These are phyloP conservation scores for Heliocidaris tuberculata DNA, from an alignment of 35 echinoderm and acorn worm species.

Conservation along the genomic window DNA sequence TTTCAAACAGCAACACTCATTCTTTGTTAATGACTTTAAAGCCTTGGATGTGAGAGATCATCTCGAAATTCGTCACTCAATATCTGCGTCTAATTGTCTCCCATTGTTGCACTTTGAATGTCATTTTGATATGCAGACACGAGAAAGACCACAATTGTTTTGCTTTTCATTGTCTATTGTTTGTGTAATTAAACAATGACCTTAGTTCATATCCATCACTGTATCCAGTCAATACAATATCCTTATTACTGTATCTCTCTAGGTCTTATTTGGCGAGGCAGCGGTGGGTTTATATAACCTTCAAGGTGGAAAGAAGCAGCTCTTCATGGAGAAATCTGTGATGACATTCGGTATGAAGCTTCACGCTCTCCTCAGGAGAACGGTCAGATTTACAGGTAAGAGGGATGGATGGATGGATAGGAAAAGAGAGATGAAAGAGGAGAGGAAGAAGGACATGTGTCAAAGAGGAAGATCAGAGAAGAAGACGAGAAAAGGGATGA, in stretches of 20 bases:
- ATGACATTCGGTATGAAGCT: slow-evolving; percentile 46
- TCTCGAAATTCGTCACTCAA: neutral
- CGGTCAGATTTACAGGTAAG: slow-evolving; percentile 56
- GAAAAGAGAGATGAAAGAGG: too few species aligned
- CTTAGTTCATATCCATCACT: neutral
- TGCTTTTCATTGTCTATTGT: neutral
- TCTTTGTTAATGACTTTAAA: too few species aligned
- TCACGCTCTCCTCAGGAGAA: slow-evolving; percentile 56
- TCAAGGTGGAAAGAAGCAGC: slow-evolving; percentile 52
- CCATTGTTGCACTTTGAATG: neutral
- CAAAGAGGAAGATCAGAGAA: too few species aligned
- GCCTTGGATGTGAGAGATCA: neutral
- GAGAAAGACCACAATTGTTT: neutral
- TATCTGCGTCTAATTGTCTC: neutral
- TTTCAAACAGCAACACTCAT: too few species aligned
- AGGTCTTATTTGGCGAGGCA: slow-evolving; percentile 66
- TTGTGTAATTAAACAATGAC: neutral
- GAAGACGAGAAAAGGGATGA: too few species aligned
- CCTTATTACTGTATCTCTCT: neutral
- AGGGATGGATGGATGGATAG: too few species aligned
- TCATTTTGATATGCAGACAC: neutral
- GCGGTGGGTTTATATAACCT: slow-evolving; percentile 56
- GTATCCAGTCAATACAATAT: neutral
- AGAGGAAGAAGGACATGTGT: too few species aligned
- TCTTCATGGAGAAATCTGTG: slow-evolving; percentile 50